phyloP scores from a whole-genome alignment of 2,797 vertebrate species.

The Jordanella pulchra region DNA sequence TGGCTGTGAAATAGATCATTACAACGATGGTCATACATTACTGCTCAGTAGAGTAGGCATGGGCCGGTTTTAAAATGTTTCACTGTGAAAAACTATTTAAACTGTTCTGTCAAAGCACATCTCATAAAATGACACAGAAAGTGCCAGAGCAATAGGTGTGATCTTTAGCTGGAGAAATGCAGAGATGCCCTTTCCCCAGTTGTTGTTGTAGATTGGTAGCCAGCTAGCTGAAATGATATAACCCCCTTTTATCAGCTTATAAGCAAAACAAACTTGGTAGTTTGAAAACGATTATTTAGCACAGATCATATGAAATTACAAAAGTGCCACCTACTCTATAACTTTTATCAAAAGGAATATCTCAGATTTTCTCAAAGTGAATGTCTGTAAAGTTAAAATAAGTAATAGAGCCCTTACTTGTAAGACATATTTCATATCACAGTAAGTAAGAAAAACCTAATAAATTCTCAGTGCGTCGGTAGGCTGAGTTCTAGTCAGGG shows the following conservation, averaged over 20 bases:
- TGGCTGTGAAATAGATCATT: not conserved
- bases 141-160: not conserved
- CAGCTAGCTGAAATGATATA: not conserved
- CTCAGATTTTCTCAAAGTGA: not conserved
- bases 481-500: not conserved
- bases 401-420: not conserved
- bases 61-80: constrained; percentile 1
- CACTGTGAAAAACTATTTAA: not conserved
- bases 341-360: not conserved
- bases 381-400: not conserved
- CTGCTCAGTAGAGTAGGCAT: constrained; percentile 10
- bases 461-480: not conserved
- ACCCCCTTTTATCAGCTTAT: not conserved
- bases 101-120: not conserved
- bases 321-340: not conserved
- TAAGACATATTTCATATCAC: not conserved
- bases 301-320: not conserved
- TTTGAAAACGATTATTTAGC: not conserved
- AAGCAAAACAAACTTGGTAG: not conserved
- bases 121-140: not conserved
- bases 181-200: not conserved
- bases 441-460: not conserved
- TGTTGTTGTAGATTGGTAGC: not conserved
- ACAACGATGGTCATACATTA: constrained; percentile 4
- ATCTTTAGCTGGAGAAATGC: not conserved